These are phyloP conservation scores for Drosophila sp. DNA, from an alignment of 1,140 invertebrate genomes.

Conservation along the genomic window DNA sequence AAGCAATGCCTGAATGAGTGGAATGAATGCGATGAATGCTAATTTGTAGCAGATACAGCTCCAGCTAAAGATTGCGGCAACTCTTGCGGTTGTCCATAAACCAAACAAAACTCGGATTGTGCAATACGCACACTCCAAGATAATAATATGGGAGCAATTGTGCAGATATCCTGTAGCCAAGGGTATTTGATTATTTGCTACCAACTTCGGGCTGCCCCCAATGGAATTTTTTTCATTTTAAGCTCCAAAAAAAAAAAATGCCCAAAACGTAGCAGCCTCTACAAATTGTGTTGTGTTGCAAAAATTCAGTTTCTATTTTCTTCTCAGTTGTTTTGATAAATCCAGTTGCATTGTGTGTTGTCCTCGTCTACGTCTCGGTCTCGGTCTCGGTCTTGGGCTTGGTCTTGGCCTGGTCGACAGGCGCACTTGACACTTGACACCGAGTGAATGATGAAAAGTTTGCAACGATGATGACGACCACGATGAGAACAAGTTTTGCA, in stretches of 20 bases:
- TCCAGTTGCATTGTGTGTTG: constrained; percentile 39
- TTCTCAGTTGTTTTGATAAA: constrained; percentile 9
- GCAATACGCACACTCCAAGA: constrained; percentile 9
- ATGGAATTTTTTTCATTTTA: neutral
- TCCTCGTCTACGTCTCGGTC: neutral
- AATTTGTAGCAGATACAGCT: constrained; percentile 32
- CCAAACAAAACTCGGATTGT: constrained; percentile 11
- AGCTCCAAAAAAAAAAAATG: neutral
- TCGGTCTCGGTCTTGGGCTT: constrained; percentile 6
- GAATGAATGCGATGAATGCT: constrained; percentile 50
- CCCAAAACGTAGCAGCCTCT: neutral
- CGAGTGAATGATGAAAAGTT: constrained; percentile 74
- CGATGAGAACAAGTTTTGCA: constrained; percentile 59
- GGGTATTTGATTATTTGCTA: constrained; percentile 76
- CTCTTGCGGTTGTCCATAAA: constrained; percentile 46
- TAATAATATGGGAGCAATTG: constrained; percentile 22
- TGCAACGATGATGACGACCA: constrained; percentile 48
- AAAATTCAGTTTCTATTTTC: constrained; percentile 32
- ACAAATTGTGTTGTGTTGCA: constrained; percentile 29
- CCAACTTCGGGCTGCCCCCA: constrained; percentile 42
- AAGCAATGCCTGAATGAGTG: constrained; percentile 42
- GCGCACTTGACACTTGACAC: constrained; percentile 78
- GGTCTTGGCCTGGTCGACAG: constrained; percentile 24
- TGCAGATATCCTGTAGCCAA: constrained; percentile 34
- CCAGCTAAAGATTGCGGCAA: constrained; percentile 30